Evolutionary conservation across 2,113 vertebrate species (phyloP).

Genomic region (Melierax canorus): DNA sequence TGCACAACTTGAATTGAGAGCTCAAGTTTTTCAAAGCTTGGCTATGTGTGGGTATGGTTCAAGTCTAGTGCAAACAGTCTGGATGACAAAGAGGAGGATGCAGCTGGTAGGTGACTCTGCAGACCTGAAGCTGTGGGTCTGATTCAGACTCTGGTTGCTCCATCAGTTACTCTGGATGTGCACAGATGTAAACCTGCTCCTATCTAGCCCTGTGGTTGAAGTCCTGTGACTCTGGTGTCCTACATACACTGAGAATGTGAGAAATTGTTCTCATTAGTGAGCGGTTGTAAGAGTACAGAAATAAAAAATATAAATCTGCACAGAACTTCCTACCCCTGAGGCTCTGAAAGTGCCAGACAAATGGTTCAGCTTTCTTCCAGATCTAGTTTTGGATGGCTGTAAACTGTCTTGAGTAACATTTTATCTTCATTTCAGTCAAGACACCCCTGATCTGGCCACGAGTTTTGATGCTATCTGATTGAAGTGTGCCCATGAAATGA

Average conservation of each 20-base stretch:
- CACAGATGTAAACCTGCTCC: background rate
- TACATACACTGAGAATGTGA: background rate
- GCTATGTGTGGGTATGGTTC: background rate
- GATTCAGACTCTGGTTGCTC: background rate
- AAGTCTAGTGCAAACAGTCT: background rate
- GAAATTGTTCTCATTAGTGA: constrained; percentile 11
- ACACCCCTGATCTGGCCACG: background rate
- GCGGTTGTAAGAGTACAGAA: background rate
- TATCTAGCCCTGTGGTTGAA: background rate
- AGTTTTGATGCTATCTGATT: constrained; percentile 19
- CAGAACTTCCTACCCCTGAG: background rate
- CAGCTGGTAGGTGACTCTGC: background rate
- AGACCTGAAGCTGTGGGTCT: background rate
- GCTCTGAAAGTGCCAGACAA: background rate
- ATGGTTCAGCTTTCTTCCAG: background rate
- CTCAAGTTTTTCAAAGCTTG: background rate
- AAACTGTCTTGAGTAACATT: background rate
- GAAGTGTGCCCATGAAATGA: constrained; percentile 61
- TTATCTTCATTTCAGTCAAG: constrained; percentile 33
- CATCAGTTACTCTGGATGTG: background rate
- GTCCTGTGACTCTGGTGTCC: background rate
- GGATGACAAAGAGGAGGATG: background rate
- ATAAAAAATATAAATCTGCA: background rate
- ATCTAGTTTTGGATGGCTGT: background rate
- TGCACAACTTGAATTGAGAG: background rate